phyloP scores from a whole-genome alignment of 2,113 vertebrate genomes.

The Sarotherodon lohbergeri region DNA sequence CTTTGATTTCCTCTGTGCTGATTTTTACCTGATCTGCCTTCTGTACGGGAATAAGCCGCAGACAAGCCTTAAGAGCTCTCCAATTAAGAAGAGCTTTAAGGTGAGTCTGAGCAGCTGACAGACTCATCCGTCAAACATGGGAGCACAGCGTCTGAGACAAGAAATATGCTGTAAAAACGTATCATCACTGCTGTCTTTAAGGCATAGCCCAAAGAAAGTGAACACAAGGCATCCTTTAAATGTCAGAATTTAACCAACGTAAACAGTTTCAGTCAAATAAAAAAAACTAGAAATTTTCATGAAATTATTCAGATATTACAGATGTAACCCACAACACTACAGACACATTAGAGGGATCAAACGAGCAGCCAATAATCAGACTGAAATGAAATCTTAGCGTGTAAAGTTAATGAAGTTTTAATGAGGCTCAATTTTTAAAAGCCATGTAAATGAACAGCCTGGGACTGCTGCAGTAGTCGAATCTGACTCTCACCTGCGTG shows the following conservation, averaged over 20 bases:
- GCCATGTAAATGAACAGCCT: background rate
- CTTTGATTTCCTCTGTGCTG: background rate
- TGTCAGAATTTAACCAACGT: background rate
- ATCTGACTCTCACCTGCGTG: constrained; percentile 18
- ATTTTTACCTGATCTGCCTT: background rate
- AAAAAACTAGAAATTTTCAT: background rate
- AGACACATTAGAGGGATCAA: constrained; percentile 9
- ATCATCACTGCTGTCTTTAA: constrained; percentile 2
- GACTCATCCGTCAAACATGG: constrained; percentile 41
- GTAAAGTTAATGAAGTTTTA: constrained; percentile 48
- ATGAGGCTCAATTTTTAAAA: constrained; percentile 43
- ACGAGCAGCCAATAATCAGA: constrained; percentile 25
- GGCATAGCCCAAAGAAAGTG: background rate
- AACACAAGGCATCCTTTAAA: background rate
- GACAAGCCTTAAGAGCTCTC: constrained; percentile 7
- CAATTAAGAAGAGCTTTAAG: constrained; percentile 48
- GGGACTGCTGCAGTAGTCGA: background rate
- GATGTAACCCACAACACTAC: background rate
- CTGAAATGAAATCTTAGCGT: constrained; percentile 37
- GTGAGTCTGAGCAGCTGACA: constrained; percentile 3
- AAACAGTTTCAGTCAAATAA: background rate
- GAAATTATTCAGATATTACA: background rate
- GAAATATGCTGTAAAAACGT: background rate
- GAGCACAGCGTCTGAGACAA: background rate
- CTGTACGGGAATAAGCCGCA: background rate